Evolutionary conservation across 2,113 vertebrate genomes (phyloP).

Genomic region (Chaenogobius annularis): DNA sequence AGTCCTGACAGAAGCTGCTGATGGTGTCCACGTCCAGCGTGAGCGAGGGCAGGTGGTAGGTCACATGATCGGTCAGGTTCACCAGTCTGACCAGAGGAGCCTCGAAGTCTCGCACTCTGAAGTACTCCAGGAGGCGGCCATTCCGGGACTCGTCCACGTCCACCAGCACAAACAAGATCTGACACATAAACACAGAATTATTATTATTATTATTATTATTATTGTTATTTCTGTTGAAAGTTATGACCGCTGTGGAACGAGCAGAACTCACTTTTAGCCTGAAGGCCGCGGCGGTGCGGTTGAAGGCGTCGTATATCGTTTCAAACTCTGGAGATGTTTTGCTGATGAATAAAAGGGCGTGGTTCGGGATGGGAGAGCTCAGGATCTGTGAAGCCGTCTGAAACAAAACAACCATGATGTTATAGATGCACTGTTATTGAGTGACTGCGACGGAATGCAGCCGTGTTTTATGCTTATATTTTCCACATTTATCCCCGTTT

Average conservation of each 20-base stretch:
- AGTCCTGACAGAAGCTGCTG: constrained; percentile 78
- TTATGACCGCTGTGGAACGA: neutral
- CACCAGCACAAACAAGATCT: constrained; percentile 88
- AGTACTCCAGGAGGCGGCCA: constrained; percentile 85
- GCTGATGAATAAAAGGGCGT: constrained; percentile 88
- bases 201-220: no score
- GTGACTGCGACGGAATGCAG: no score
- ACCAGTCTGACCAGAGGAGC: constrained; percentile 84
- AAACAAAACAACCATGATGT: no score
- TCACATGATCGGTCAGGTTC: constrained; percentile 81
- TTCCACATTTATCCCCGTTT: no score
- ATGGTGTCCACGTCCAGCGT: constrained; percentile 77
- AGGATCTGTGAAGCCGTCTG: constrained; percentile 88
- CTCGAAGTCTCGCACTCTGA: constrained; percentile 78
- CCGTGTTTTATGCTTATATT: no score
- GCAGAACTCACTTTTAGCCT: constrained; percentile 81
- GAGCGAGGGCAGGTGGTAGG: constrained; percentile 87
- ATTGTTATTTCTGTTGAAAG: neutral
- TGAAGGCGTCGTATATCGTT: constrained; percentile 75
- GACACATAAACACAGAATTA: constrained; percentile 3
- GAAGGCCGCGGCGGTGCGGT: constrained; percentile 73
- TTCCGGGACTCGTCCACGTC: constrained; percentile 82
- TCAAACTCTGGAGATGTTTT: constrained; percentile 68
- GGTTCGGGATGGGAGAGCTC: constrained; percentile 79
- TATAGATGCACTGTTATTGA: no score